phyloP scores from a whole-genome alignment of 2,888 invertebrate species.

The Platerodrilus igneus region DNA sequence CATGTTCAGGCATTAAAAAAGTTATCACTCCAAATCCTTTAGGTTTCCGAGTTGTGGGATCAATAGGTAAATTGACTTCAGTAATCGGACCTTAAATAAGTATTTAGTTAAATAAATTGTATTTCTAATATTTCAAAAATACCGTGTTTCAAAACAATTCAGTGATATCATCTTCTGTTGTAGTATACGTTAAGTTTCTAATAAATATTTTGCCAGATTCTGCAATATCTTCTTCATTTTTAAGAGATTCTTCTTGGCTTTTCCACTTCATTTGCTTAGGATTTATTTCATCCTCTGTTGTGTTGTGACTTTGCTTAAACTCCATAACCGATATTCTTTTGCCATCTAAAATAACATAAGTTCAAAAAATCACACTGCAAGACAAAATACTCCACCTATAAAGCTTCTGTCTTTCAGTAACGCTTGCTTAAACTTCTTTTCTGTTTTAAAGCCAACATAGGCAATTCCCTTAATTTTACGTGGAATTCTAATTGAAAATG shows the following conservation, averaged over 20 bases:
- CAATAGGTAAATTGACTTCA: conserved; percentile 87
- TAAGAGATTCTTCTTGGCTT: conserved; percentile 58
- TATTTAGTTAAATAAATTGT: not conserved
- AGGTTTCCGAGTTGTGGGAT: conserved; percentile 69
- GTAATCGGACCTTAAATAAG: conserved; percentile 67
- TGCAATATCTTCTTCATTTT: conserved; percentile 73
- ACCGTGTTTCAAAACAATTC: conserved; percentile 80
- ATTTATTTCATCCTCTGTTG: conserved; percentile 36
- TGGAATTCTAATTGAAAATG: conserved; percentile 76
- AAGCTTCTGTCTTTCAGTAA: conserved; percentile 81
- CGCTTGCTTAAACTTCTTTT: conserved; percentile 74
- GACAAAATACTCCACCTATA: conserved; percentile 55
- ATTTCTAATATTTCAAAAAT: conserved; percentile 25
- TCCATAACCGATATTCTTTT: conserved; percentile 57
- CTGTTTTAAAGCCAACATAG: conserved; percentile 84
- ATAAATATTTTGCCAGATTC: conserved; percentile 92
- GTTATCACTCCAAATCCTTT: conserved; percentile 94
- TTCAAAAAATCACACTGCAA: conserved; percentile 1
- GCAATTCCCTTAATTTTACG: conserved; percentile 77
- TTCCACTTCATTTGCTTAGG: conserved; percentile 54
- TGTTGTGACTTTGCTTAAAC: conserved; percentile 49
- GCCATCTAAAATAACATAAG: conserved; percentile 48
- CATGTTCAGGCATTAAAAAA: conserved; percentile 93
- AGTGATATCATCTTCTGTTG: conserved; percentile 81
- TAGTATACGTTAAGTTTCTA: conserved; percentile 82